Conservation (phyloP, 2,113 vertebrate genomes). For the Rhynchomys soricoides region DNA sequence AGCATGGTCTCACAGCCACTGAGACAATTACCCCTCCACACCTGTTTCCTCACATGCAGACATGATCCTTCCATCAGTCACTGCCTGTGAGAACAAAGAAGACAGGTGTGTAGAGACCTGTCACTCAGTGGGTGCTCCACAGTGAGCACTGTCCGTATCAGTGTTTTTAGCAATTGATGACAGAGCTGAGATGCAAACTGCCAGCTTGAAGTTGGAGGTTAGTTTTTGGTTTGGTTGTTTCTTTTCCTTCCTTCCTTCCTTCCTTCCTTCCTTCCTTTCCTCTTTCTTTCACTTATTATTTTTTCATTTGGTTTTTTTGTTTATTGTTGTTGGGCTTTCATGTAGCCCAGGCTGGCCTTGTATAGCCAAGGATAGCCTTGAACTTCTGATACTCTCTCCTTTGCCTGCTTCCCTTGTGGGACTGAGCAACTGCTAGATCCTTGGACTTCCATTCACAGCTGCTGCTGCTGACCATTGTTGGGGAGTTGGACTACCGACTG, state of each 20-base stretch:
- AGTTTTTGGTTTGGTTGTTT: background rate
- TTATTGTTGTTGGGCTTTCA: background rate
- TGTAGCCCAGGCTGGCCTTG: background rate
- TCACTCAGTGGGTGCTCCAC: rapidly evolving
- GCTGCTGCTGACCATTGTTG: too few relatives aligned
- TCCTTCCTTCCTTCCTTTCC: rapidly evolving
- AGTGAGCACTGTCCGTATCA: background rate
- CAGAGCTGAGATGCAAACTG: background rate
- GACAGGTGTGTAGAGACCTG: background rate
- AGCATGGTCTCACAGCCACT: background rate
- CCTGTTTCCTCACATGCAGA: background rate
- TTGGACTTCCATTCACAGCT: too few relatives aligned
- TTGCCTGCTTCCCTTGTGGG: too few relatives aligned
- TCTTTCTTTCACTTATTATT: background rate
- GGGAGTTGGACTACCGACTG: too few relatives aligned
- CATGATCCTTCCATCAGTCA: background rate
- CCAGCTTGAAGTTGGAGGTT: background rate
- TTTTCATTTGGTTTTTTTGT: background rate
- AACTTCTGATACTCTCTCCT: background rate
- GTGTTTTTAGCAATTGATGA: background rate
- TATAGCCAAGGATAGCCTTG: background rate
- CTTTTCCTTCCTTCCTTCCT: too few relatives aligned
- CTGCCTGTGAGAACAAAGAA: background rate
- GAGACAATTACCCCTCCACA: background rate
- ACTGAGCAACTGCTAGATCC: too few relatives aligned